Conservation (phyloP, 2,888 invertebrate genomes). For the Diaphora mendica region DNA sequence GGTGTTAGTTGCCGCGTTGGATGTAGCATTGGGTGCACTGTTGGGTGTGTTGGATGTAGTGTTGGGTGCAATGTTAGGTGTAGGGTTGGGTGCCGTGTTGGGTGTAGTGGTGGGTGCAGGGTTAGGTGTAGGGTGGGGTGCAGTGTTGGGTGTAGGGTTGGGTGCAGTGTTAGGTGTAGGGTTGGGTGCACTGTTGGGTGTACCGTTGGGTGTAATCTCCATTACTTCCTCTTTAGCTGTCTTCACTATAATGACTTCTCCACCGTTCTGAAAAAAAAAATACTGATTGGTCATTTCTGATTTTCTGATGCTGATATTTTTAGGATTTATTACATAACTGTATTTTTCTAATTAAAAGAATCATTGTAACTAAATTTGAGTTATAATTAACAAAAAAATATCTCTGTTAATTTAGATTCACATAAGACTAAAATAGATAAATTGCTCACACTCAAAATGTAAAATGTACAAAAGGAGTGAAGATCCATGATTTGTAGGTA, state of each 20-base stretch:
- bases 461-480: background rate
- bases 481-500: background rate
- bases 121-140: conserved; percentile 35
- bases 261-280: conserved; percentile 64
- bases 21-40: conserved; percentile 65
- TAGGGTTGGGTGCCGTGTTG: conserved; percentile 60
- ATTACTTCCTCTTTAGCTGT: conserved; percentile 69
- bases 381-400: background rate
- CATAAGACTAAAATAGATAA: background rate
- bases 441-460: background rate
- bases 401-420: background rate
- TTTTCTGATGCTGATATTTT: background rate
- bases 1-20: conserved; percentile 47
- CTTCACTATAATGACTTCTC: conserved; percentile 65
- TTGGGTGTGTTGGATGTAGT: no score
- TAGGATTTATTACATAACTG: background rate
- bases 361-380: background rate
- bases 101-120: conserved; percentile 46
- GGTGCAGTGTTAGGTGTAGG: no score
- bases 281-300: background rate
- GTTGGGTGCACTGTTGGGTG: conserved; percentile 47
- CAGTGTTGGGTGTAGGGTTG: conserved; percentile 50
- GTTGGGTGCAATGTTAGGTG: no score
- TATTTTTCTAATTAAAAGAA: background rate
- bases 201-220: conserved; percentile 69